Percentiles rank a stretch among this genome's conserved stretches.
These are phyloP conservation scores for Cistogaster globosa DNA, from an alignment of 2,888 invertebrate genomes.

Conservation along the genomic window DNA sequence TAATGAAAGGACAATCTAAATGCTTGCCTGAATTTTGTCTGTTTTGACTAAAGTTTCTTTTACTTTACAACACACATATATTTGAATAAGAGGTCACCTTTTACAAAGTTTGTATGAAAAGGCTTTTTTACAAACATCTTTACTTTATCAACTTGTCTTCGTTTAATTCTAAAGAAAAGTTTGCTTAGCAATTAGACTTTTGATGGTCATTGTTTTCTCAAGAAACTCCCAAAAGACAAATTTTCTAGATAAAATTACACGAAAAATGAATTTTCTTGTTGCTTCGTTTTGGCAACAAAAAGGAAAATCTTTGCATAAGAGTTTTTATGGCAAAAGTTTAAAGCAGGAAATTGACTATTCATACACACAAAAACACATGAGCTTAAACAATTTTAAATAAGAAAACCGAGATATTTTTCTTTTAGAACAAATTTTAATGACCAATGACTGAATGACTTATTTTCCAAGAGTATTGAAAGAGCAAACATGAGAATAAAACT, in stretches of 20 bases:
- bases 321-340: conserved; percentile 39
- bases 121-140: conserved; percentile 7
- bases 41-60: conserved; percentile 50
- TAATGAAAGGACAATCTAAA: conserved; percentile 57
- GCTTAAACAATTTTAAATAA: conserved; percentile 30
- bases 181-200: conserved; percentile 71
- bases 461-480: conserved; percentile 4
- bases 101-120: conserved; percentile 35
- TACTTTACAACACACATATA: background rate
- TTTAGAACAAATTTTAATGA: conserved; percentile 27
- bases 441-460: conserved; percentile 53
- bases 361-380: conserved; percentile 10
- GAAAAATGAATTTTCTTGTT: conserved; percentile 32
- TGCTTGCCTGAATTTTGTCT: conserved; percentile 16
- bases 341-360: conserved; percentile 44
- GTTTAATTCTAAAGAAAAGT: conserved; percentile 50
- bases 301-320: conserved; percentile 27
- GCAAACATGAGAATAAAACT: conserved; percentile 10
- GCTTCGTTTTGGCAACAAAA: conserved; percentile 4
- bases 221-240: conserved; percentile 68
- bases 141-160: conserved; percentile 14
- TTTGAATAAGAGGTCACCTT: conserved; percentile 63
- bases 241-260: conserved; percentile 67
- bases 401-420: conserved; percentile 5
- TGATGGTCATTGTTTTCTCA: conserved; percentile 70